Base-by-base conservation (phyloP, 2,888 invertebrate species). In the Aproaerema taeniolella region DNA sequence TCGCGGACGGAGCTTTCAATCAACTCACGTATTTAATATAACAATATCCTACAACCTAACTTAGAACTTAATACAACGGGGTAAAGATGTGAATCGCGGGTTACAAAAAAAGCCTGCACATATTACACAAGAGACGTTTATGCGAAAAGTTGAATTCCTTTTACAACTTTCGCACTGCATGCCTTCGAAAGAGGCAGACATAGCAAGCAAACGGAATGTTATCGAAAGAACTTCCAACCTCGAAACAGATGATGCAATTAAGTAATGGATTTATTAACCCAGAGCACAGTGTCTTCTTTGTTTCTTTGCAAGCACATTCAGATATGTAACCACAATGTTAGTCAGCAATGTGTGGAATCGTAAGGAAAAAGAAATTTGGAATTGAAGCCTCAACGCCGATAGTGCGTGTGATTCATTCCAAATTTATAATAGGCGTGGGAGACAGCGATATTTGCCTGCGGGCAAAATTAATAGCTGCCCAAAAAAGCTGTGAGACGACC, bases 1-100 rank as follows among this genome's bases (percentile, higher is more conserved):
- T 62, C 61, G 54, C 57, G 56, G 63, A 56, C 59, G 50, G 58
- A 72, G 69, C 74, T 78, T 76, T 74, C 64, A 75, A 76, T 72
- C 67, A 61, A 61, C 54, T 58, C 28, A 38, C n/a, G n/a, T n/a
- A n/a, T n/a, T n/a, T n/a, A n/a, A n/a, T n/a, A n/a, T n/a, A 26
- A 26, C n/a, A 26, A n/a, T 8, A 9, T 26, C 26, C 2, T 36
- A 10, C 40, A 37, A 25, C 15, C 24, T 13, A 35, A 9, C 28
- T 28, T 16, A 24, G 9, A 28, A 14, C 16, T 35, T 35, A 35
- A n/a, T 6, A 16, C 26, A 6, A 26, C n/a, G 16, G 15, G 15
- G 10, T 7, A n/a, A 34, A 1, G 33, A 12, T 13, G 5, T 12
- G 1, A 25, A 34, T 5, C 9, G n/a, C n/a, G n/a, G 9, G n/a